Base-by-base conservation (phyloP, 2,888 invertebrate genomes). In the Epiperipatus broadwayi region DNA sequence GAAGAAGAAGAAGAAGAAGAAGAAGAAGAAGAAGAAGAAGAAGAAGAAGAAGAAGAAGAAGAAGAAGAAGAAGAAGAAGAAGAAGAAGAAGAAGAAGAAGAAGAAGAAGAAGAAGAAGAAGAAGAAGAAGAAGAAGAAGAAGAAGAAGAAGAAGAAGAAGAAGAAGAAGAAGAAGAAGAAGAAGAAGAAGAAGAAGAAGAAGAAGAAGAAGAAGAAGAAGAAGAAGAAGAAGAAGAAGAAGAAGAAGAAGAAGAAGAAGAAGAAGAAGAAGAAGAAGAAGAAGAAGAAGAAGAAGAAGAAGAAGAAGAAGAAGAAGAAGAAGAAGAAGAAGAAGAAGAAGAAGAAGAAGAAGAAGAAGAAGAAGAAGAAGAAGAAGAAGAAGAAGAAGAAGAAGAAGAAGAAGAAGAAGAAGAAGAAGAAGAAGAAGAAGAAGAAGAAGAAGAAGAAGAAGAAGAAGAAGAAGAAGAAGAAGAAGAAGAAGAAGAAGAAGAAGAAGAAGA, bases 1-100 rank as follows among this genome's bases (percentile, higher is more conserved):
- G 35, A 35, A 22, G 27, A 35, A 35, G 35, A 35, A 22, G 25
- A 22, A 35, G 35, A 35, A 31, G 32, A 31, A 31, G 32, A 31
- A 31, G 32, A 31, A 31, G 32, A 31, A 31, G 32, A 31, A 31
- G 32, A 31, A 31, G 32, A 31, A 31, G 32, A 31, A 31, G 32
- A 31, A 31, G 32, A 31, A 31, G 32, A 31, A 31, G 32, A 31
- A 31, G 32, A 31, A 31, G 32, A 31, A 31, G 32, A 31, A 31
- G 32, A 31, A 31, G 32, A 31, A 31, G 32, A 31, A 31, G 32
- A 31, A 31, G 32, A 31, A 25, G 27, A 25, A 25, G 27, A 25
- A 18, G 19, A 31, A 18, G 12, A 22, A 32, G 32, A 35, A 12
- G 12, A 22, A 32, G 32, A 35, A 12, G 12, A 22, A 32, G 32